These are phyloP conservation scores for Corbicula japonica DNA, from an alignment of 2,888 invertebrate genomes.

Conservation along the genomic window DNA sequence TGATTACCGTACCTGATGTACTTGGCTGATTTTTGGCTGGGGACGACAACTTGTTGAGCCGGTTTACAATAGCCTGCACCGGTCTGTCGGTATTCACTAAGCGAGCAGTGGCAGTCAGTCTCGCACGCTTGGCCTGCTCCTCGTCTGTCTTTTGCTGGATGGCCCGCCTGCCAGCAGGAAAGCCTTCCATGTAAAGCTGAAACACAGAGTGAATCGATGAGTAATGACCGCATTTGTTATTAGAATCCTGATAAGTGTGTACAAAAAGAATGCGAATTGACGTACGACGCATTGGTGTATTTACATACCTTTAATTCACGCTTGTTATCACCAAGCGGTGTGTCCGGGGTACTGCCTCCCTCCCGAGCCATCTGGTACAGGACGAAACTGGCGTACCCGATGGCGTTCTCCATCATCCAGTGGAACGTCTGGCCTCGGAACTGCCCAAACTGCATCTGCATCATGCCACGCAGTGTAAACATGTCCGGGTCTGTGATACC, in stretches of 20 bases:
- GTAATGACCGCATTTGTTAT: not conserved
- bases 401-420: conserved; percentile 37
- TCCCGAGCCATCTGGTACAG: conserved; percentile 11
- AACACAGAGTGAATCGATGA: not conserved
- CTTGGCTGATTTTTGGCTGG: not conserved
- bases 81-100: not conserved
- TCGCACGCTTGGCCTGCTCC: not conserved
- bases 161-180: conserved; percentile 15
- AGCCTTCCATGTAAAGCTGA: conserved; percentile 26
- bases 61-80: not conserved
- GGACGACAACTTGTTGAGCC: not conserved
- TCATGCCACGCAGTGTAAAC: conserved; percentile 1
- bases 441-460: conserved; percentile 26
- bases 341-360: conserved; percentile 18
- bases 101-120: not conserved
- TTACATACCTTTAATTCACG: conserved; percentile 17
- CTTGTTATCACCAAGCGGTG: conserved; percentile 16
- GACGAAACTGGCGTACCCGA: conserved; percentile 17
- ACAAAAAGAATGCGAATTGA: too few relatives aligned
- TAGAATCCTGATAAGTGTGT: too few relatives aligned
- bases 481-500: conserved; percentile 1
- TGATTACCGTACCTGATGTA: not conserved
- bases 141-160: conserved; percentile 1
- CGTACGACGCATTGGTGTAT: too few relatives aligned
- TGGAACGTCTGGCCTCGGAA: conserved; percentile 36